Base-by-base conservation (phyloP, 2,888 invertebrate genomes). In the Xanthorhoe spadicearia region DNA sequence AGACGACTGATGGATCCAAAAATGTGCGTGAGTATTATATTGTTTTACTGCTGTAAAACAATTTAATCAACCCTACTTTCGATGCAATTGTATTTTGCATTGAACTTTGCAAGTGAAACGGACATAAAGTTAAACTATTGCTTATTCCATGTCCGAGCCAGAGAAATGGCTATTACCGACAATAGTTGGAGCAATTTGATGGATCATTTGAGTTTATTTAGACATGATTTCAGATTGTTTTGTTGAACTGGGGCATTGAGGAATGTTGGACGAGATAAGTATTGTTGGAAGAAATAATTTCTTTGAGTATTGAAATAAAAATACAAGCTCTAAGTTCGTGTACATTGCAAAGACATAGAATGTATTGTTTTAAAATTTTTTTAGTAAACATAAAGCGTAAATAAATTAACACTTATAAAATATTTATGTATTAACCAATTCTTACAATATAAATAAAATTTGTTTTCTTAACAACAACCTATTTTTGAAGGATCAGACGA, bases 81-180 rank as follows among this genome's bases (percentile, higher is more conserved):
- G 1, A 3, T 4, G 0, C 1, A 43, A 1, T 10, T 10, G 38
- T 10, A 13, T 13, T 13, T 43, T 43, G 10, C 10, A 13, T 13
- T 3, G 13, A 43, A 17, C 17, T n/a, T n/a, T 55, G n/a, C 7
- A n/a, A 64, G 64, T 64, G 64, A 52, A 52, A 48, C 23, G 48
- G 38, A 9, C 18, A 18, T 18, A 13, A 53, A 13, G 32, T 6
- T 46, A 17, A 10, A 8, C 32, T 61, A 18, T 53, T 46, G 57
- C 52, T 19, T 54, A 35, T 19, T 61, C 56, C 32, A 49, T 38
- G 74, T 43, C 76, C 77, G 78, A 77, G 76, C 77, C 78, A 75
- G 77, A 76, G 77, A 77, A 82, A 84, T 79, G 78, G 77, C 76
- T 78, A 80, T 79, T 79, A 73, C 74, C 72, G 74, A 77, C 79